These are phyloP conservation scores for Drosophila funebris DNA, from an alignment of 1,140 invertebrate genomes.

Conservation along the genomic window DNA sequence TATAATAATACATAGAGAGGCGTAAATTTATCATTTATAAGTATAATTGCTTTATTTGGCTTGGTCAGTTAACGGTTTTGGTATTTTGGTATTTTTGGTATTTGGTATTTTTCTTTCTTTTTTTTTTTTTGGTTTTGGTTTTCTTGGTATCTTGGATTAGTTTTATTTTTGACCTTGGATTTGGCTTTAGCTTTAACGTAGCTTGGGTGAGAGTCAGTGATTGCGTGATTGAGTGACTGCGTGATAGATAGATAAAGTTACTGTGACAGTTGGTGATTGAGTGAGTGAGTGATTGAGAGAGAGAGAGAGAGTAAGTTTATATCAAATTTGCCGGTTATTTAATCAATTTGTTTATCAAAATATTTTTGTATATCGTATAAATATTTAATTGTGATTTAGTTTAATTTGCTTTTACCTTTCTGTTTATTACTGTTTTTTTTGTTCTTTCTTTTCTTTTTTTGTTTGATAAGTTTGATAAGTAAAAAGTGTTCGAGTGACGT, in stretches of 20 bases:
- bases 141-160: constrained; percentile 36
- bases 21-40: constrained; percentile 32
- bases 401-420: constrained; percentile 24
- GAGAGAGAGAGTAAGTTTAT: constrained; percentile 38
- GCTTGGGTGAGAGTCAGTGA: constrained; percentile 43
- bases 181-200: constrained; percentile 26
- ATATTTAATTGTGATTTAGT: constrained; percentile 29
- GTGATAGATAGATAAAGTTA: constrained; percentile 32
- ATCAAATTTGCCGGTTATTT: constrained; percentile 33
- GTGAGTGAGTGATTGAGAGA: constrained; percentile 59
- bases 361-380: constrained; percentile 24
- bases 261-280: constrained; percentile 37
- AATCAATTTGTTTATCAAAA: constrained; percentile 30
- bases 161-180: constrained; percentile 29
- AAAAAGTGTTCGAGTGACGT: constrained; percentile 29
- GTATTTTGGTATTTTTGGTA: constrained; percentile 18
- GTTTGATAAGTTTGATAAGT: background rate
- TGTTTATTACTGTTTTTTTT: constrained; percentile 15
- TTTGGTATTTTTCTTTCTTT: constrained; percentile 15
- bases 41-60: constrained; percentile 36
- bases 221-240: constrained; percentile 39
- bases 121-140: constrained; percentile 23
- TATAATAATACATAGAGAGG: constrained; percentile 25
- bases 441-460: background rate
- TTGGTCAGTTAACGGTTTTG: constrained; percentile 32